Percentiles rank a stretch among this genome's conserved stretches.
These are phyloP conservation scores for Metridium senile DNA, from an alignment of 92 coral and sea anemone genomes.

Conservation along the genomic window DNA sequence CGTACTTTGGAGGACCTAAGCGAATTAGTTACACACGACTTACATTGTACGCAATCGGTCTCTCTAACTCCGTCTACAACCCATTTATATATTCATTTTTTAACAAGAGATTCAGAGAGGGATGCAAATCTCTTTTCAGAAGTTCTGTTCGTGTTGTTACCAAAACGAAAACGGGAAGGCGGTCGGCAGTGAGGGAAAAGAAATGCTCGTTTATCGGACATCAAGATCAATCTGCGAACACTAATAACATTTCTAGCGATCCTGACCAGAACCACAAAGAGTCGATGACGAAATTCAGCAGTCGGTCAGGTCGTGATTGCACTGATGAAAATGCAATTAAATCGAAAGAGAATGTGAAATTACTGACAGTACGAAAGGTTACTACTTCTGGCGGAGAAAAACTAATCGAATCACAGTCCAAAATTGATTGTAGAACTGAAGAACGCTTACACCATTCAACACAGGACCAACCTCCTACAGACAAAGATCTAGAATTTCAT, in stretches of 20 bases:
- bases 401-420: not conserved
- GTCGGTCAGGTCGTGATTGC: slow-evolving; percentile 4
- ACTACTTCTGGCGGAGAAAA: not conserved
- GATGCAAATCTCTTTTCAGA: slow-evolving; percentile 65
- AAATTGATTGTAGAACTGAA: not conserved
- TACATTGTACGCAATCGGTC: slow-evolving; percentile 68
- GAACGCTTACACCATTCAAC: not conserved
- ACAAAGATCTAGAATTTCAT: not conserved
- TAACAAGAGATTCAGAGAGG: slow-evolving; percentile 74
- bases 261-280: not conserved
- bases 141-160: slow-evolving; percentile 30
- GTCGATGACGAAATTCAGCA: slow-evolving; percentile 1
- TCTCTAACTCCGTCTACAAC: slow-evolving; percentile 70
- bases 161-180: slow-evolving; percentile 25
- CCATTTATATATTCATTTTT: slow-evolving; percentile 83
- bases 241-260: not conserved
- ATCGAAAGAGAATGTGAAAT: not conserved
- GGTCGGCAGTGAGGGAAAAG: not conserved
- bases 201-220: not conserved
- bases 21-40: slow-evolving; percentile 61
- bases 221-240: not conserved
- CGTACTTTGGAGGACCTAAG: slow-evolving; percentile 29
- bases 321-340: slow-evolving; percentile 1
- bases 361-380: not conserved
- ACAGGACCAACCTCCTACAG: not conserved